Conservation (phyloP, 2,113 vertebrate species). For the Plectropomus leopardus region DNA sequence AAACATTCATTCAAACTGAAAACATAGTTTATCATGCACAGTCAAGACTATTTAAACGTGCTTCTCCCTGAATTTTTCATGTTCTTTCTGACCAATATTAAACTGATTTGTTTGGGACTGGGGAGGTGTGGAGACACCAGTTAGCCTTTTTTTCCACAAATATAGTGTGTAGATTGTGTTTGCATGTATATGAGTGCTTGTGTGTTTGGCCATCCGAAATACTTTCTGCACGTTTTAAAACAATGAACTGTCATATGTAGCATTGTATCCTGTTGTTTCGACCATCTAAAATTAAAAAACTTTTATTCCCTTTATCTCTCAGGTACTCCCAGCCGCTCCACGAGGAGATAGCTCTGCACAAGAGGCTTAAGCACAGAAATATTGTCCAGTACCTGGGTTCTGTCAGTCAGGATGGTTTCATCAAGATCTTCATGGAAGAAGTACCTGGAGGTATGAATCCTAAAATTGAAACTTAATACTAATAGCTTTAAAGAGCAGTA, state of each 20-base stretch:
- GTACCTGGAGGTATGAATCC: constrained; percentile 90
- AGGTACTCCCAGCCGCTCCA: constrained; percentile 94
- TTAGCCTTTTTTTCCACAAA: neutral
- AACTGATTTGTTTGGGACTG: neutral
- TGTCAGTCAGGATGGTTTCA: constrained; percentile 90
- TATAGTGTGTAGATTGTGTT: neutral
- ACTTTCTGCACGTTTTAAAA: neutral
- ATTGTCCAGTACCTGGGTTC: constrained; percentile 95
- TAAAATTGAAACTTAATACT: neutral
- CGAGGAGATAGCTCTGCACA: constrained; percentile 94
- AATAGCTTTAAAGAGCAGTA: neutral
- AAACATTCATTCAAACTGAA: no score
- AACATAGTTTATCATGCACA: no score
- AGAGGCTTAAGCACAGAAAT: constrained; percentile 91
- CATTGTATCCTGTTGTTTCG: no score
- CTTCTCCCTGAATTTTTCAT: neutral
- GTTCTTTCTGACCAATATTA: neutral
- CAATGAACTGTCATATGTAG: no score
- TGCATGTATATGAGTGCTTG: neutral
- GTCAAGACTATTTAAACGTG: neutral
- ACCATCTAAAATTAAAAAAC: no score
- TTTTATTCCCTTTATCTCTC: neutral
- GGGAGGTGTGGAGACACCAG: no score
- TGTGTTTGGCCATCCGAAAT: neutral
- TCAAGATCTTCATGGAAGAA: constrained; percentile 98